Evolutionary conservation across 2,888 invertebrate genomes (phyloP), one percentile per base, ranked within the genome.

Genomic region (Diloba caeruleocephala): DNA sequence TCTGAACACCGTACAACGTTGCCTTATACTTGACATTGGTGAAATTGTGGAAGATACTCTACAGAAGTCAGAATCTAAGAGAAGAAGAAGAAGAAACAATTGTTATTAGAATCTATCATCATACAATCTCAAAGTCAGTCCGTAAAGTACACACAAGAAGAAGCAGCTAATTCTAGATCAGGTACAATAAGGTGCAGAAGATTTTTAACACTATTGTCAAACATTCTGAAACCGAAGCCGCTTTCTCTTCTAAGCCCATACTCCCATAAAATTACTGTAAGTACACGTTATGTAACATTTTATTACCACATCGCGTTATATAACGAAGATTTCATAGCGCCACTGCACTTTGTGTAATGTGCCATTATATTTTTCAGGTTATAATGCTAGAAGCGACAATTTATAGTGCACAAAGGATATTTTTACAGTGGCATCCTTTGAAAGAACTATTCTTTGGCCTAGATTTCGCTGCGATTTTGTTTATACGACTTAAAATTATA

Each of bases 311-410:
- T 29, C 6, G 23, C 9, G 31, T 43, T 51, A 57, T 45, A 42
- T 62, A 67, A 62, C 51, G 62, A 52, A 54, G 63, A 67, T 62
- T 54, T 68, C 63, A 67, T 42, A 62, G 37, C 49, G 23, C 41
- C 23, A 34, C 38, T 69, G 72, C 72, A 69, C 68, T 71, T 55
- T 71, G 52, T 71, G 52, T 68, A 69, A 71, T 71, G 64, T 44
- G 33, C 72, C 54, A 48, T 71, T 37, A 69, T 68, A 69, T 68
- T 71, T 69, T 71, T 52, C 69, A 50, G 63, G 37, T 51, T 62
- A 67, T 68, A 52, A 58, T 41, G 48, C 31, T 43, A 39, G 33
- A 31, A 23, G 51, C 44, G 49, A 63, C 62, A 25, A 48, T 69
- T 71, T 63, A 71, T 68, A 55, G 63, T 59, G 41, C 63, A 26